phyloP scores from a whole-genome alignment of 2,888 invertebrate species.

The Noctua fimbriata region DNA sequence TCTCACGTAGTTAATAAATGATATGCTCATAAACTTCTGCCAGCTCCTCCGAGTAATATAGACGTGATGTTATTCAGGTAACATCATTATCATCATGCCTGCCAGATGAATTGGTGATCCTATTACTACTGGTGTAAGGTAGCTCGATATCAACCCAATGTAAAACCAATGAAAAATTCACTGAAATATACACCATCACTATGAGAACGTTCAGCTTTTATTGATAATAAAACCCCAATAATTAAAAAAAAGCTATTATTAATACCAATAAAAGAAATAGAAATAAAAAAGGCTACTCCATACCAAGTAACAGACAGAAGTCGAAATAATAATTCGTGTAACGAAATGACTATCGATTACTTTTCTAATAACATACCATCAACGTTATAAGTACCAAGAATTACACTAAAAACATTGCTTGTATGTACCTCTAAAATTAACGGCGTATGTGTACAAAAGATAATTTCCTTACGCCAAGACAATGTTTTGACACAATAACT shows the following conservation, averaged over 20 bases:
- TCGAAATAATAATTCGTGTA: background rate
- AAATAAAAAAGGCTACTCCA: background rate
- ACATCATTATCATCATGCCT: background rate
- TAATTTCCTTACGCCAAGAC: conserved; percentile 61
- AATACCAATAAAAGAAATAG: background rate
- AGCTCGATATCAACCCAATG: background rate
- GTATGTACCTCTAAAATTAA: conserved; percentile 23
- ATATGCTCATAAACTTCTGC: background rate
- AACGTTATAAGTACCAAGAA: background rate
- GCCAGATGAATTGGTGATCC: too few relatives aligned
- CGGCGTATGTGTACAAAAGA: conserved; percentile 45
- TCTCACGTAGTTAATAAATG: background rate
- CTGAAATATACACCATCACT: background rate
- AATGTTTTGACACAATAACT: conserved; percentile 64
- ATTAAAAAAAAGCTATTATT: background rate
- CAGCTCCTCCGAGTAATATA: too few relatives aligned
- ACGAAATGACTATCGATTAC: conserved; percentile 31
- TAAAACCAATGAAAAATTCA: background rate
- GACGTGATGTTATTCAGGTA: background rate
- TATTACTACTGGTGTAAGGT: too few relatives aligned
- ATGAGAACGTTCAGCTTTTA: background rate
- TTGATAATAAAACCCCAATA: background rate
- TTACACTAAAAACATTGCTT: conserved; percentile 26
- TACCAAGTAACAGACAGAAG: background rate
- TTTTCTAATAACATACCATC: conserved; percentile 12